phyloP scores from a whole-genome alignment of 2,888 invertebrate species.

The Venustoraphidia nigricollis region DNA sequence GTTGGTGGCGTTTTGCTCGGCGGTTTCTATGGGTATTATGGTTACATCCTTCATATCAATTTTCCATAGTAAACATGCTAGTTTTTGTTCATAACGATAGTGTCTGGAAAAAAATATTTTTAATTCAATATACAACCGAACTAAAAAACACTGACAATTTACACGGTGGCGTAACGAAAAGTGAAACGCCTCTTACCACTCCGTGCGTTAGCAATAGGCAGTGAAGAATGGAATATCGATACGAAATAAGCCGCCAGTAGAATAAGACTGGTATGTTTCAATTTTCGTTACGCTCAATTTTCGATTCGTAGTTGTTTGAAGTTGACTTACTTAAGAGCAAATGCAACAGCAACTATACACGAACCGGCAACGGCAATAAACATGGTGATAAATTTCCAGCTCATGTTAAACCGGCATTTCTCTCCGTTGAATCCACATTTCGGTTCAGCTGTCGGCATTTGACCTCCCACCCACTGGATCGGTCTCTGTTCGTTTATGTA shows the following conservation, averaged over 20 bases:
- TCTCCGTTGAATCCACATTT: conserved; percentile 85
- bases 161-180: conserved; percentile 12
- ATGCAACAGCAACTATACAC: conserved; percentile 44
- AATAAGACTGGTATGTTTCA: too few relatives aligned
- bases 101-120: conserved; percentile 49
- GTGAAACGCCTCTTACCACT: conserved; percentile 13
- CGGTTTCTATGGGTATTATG: conserved; percentile 36
- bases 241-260: too few relatives aligned
- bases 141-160: conserved; percentile 10
- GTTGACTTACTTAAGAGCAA: conserved; percentile 49
- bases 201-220: conserved; percentile 14
- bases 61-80: conserved; percentile 95
- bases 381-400: conserved; percentile 49
- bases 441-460: conserved; percentile 72
- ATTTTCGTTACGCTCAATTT: too few relatives aligned
- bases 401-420: conserved; percentile 43
- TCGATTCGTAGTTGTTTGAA: too few relatives aligned
- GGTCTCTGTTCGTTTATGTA: conserved; percentile 22
- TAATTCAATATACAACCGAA: conserved; percentile 14
- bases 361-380: conserved; percentile 47
- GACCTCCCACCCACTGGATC: conserved; percentile 79
- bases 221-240: conserved; percentile 9
- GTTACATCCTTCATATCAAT: conserved; percentile 72
- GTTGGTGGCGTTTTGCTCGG: conserved; percentile 27
- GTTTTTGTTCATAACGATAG: conserved; percentile 82